These are phyloP conservation scores for Brachionus manjavacas DNA, from an alignment of 1,140 invertebrate species.

Conservation along the genomic window DNA sequence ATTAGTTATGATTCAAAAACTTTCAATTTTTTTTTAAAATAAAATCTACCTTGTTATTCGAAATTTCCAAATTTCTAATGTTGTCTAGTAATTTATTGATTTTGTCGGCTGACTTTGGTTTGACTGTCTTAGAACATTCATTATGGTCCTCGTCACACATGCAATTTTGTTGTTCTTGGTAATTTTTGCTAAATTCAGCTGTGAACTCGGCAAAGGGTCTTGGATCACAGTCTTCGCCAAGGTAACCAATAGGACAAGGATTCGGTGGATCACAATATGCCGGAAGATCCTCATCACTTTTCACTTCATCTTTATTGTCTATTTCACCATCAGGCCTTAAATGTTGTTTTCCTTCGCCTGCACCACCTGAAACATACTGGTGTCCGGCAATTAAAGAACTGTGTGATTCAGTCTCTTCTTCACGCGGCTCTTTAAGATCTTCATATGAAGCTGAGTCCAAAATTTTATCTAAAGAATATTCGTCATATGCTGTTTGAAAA, in stretches of 20 bases:
- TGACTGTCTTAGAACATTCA: slow-evolving; percentile 6
- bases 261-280: slow-evolving; percentile 98
- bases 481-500: neutral
- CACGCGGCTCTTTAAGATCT: neutral
- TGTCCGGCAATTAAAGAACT: neutral
- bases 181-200: slow-evolving; percentile 86
- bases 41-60: neutral
- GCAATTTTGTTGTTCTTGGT: slow-evolving; percentile 85
- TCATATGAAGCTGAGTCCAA: neutral
- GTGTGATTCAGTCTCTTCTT: slow-evolving; percentile 28
- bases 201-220: slow-evolving; percentile 57
- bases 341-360: slow-evolving; percentile 69
- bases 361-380: slow-evolving; percentile 59
- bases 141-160: slow-evolving; percentile 91
- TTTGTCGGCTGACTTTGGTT: neutral
- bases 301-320: slow-evolving; percentile 67
- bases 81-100: neutral
- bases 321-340: slow-evolving; percentile 63
- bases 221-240: slow-evolving; percentile 51
- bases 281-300: slow-evolving; percentile 82
- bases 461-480: neutral
- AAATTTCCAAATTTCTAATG: neutral
- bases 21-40: neutral
- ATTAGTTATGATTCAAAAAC: neutral
- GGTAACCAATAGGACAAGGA: slow-evolving; percentile 76